Evolutionary conservation across 2,113 vertebrate genomes (phyloP), one percentile per base, ranked within the genome.

Genomic region (Spilogale gracilis): DNA sequence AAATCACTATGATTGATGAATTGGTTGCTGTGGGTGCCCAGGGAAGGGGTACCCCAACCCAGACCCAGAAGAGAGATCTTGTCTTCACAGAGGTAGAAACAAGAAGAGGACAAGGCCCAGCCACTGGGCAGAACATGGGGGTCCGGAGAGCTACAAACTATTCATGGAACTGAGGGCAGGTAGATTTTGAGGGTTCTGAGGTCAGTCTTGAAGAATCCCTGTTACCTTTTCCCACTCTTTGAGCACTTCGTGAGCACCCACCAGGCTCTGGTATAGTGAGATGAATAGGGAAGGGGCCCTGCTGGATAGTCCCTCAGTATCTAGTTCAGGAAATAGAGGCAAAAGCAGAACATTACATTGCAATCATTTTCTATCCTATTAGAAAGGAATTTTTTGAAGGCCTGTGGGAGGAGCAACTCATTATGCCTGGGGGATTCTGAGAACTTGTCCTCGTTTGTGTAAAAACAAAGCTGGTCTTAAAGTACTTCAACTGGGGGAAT

Each of bases 401-500:
- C 21, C 60, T 27, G 1, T 27, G 43, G 23, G 12, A 69, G 65
- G n/a, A 69, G 6, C 69, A 82, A 23, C 5, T 79, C 6, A 9
- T 2, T 4, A 45, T 81, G 56, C n/a, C 65, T 82, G 8, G 23
- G 45, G 21, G 60, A 63, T 17, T 82, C 30, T 16, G 30, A 65
- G 11, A 30, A 61, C n/a, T 73, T 32, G 48, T 71, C 27, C 52
- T 17, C 23, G 16, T 60, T 73, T 18, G 30, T 78, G 8, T 71
- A 71, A 61, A 96, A 83, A 60, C 14, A n/a, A 94, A 92, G 21
- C 9, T 88, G 20, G 30, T 84, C 30, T 96, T 84, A 79, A 89
- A 71, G 76, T 63, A 73, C 88, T 73, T 84, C 54, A 83, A 6
- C 13, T 30, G 2, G 14, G 32, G 45, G 3, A 71, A 45, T 4